Conservation (phyloP, 2,113 vertebrate genomes). For the Rhombomys opimus region DNA sequence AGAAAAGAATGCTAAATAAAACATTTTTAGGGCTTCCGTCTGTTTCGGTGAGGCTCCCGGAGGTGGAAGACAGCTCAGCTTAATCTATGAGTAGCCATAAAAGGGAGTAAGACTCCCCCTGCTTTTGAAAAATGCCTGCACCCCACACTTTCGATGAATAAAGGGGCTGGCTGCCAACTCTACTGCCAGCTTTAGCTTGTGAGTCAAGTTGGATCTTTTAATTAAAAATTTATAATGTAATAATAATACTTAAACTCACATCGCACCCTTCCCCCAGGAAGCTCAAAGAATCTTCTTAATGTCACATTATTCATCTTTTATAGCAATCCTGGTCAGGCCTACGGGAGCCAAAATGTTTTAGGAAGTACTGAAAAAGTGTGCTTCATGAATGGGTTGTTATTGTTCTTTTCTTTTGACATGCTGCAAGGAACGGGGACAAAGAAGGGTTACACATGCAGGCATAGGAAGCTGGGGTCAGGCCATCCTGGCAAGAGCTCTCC, state of each 20-base stretch:
- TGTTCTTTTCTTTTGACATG: neutral
- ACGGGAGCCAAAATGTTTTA: neutral
- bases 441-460: neutral
- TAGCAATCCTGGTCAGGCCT: neutral
- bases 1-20: conserved; percentile 64
- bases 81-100: conserved; percentile 51
- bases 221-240: conserved; percentile 68
- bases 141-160: neutral
- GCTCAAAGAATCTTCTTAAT: conserved; percentile 7
- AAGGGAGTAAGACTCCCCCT: neutral
- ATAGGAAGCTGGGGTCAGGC: neutral
- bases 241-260: conserved; percentile 55
- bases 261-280: conserved; percentile 2
- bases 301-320: conserved; percentile 46
- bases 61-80: conserved; percentile 23
- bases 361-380: neutral
- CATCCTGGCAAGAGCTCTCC: too few species aligned
- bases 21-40: conserved; percentile 46
- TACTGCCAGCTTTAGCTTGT: neutral
- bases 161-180: conserved; percentile 45
- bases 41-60: neutral
- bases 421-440: neutral
- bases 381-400: neutral
- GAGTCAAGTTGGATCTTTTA: conserved; percentile 46
- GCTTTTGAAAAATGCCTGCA: conserved; percentile 53